Evolutionary conservation across 2,888 invertebrate species (phyloP).

Genomic region (Cantharis lateralis): DNA sequence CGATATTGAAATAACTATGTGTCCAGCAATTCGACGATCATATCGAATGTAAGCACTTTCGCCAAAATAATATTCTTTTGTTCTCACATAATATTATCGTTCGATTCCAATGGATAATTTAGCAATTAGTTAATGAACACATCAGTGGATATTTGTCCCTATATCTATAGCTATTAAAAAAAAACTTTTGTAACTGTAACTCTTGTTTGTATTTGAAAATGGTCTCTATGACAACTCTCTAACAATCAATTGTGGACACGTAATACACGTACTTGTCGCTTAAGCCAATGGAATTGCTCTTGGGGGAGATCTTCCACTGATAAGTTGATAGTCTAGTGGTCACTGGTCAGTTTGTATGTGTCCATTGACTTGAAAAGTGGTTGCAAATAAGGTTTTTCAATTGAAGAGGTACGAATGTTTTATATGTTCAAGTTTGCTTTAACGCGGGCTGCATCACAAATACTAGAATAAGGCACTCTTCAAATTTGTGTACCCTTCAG

Average conservation of each 20-base stretch:
- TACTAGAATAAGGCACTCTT: background rate
- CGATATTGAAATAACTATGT: background rate
- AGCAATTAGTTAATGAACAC: slow-evolving; percentile 15
- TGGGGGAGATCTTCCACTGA: slow-evolving; percentile 48
- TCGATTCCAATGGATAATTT: slow-evolving; percentile 10
- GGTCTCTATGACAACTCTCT: slow-evolving; percentile 52
- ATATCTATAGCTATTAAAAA: slow-evolving; percentile 22
- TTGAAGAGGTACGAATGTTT: slow-evolving; percentile 20
- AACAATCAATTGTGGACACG: slow-evolving; percentile 56
- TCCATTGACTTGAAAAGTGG: slow-evolving; percentile 41
- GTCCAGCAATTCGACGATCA: background rate
- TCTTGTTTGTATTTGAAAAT: slow-evolving; percentile 52
- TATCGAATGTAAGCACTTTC: background rate
- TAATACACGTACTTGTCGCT: slow-evolving; percentile 46
- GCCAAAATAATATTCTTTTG: background rate
- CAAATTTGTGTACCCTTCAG: background rate
- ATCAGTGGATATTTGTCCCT: background rate
- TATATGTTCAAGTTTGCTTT: background rate
- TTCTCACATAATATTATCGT: background rate
- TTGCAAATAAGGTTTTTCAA: slow-evolving; percentile 21
- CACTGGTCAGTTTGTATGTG: slow-evolving; percentile 53
- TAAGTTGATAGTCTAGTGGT: slow-evolving; percentile 52
- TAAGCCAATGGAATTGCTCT: slow-evolving; percentile 48
- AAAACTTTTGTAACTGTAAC: slow-evolving; percentile 24
- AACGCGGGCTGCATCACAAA: background rate